phyloP scores from a whole-genome alignment of 2,888 invertebrate species.

The Tanypteryx hageni region DNA sequence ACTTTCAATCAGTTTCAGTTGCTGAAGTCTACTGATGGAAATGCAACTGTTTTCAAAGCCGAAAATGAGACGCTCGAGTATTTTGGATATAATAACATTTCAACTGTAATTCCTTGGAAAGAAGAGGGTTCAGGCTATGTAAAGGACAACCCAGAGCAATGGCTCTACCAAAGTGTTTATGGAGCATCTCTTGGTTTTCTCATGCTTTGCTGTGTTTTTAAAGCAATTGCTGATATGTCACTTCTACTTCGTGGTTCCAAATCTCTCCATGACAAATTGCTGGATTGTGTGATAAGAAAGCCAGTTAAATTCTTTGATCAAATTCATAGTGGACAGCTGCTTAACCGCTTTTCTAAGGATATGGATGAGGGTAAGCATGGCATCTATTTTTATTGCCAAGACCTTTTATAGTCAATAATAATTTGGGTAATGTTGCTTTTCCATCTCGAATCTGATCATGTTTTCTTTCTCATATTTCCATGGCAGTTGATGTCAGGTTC shows the following conservation, averaged over 20 bases:
- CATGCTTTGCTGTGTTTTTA: constrained; percentile 73
- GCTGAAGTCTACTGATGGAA: not conserved
- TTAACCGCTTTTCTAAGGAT: constrained; percentile 75
- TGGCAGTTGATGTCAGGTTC: constrained; percentile 75
- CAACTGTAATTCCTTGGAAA: not conserved
- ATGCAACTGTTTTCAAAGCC: not conserved
- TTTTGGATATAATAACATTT: not conserved
- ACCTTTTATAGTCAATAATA: not conserved
- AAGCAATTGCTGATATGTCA: constrained; percentile 69
- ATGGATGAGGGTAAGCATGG: constrained; percentile 74
- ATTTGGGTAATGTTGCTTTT: not conserved
- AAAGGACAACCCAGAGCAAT: constrained; percentile 73
- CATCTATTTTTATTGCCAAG: not conserved
- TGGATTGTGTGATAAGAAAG: constrained; percentile 69
- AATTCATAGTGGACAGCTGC: constrained; percentile 74
- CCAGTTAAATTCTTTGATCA: constrained; percentile 74
- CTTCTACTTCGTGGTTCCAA: constrained; percentile 70
- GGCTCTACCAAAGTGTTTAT: constrained; percentile 74
- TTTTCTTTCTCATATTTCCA: constrained; percentile 51
- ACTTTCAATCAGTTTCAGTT: not conserved
- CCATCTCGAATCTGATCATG: not conserved
- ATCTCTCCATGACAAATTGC: constrained; percentile 70
- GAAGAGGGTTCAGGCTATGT: constrained; percentile 70
- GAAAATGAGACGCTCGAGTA: not conserved
- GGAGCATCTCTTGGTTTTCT: constrained; percentile 74